Percentiles rank a stretch among this genome's conserved stretches.
Evolutionary conservation across 2,797 vertebrate genomes (phyloP).

Genomic region (Sitta carolinensis): DNA sequence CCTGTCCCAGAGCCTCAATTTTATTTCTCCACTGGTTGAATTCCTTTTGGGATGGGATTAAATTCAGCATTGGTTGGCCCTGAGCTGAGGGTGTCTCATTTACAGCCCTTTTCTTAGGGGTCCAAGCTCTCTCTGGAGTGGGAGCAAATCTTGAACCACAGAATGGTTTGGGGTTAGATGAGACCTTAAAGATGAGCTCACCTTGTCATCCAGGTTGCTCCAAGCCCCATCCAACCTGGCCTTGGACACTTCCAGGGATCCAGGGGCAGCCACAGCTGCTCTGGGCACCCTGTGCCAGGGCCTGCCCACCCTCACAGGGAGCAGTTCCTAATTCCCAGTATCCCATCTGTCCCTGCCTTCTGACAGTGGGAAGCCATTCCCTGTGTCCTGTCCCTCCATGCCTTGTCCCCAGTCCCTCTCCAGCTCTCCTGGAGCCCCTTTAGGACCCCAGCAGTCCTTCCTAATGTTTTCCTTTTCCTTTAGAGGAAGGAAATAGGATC

Average conservation of each 20-base stretch:
- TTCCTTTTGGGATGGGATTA: background rate
- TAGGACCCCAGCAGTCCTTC: background rate
- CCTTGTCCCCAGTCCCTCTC: background rate
- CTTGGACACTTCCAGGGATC: background rate
- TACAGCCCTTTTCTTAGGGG: background rate
- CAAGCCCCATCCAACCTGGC: background rate
- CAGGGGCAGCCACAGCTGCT: background rate
- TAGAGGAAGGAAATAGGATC: constrained; percentile 14
- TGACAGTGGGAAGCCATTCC: background rate
- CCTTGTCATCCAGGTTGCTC: background rate
- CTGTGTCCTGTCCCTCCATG: background rate
- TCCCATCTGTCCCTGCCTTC: background rate
- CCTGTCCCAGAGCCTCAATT: background rate
- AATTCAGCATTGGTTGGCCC: background rate
- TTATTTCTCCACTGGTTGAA: background rate
- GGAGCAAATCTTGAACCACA: background rate
- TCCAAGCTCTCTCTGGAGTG: background rate
- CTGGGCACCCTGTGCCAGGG: background rate
- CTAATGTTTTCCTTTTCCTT: constrained; percentile 9
- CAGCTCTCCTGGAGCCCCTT: background rate
- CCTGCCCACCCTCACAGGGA: rapidly evolving
- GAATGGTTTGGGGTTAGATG: background rate
- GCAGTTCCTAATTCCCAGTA: rapidly evolving
- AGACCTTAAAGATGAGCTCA: background rate
- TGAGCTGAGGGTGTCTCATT: background rate